Evolutionary conservation across 2,113 vertebrate species (phyloP), one percentile per base, ranked within the genome.

Genomic region (Octodon degus): DNA sequence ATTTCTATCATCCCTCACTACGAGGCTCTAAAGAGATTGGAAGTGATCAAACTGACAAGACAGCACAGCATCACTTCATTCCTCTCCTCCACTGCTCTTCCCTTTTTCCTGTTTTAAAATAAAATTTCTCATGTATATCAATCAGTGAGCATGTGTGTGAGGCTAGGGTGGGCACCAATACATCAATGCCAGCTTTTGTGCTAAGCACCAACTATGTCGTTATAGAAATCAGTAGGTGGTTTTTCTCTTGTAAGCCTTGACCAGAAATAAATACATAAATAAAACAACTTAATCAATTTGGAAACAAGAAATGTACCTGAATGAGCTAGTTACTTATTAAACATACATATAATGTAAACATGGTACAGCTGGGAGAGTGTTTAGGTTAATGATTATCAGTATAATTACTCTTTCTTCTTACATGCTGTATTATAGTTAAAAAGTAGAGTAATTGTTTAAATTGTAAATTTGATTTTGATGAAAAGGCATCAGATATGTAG

Each of bases 401-500:
- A 50, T 32, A 81, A 67, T 79, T 40, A 34, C 24, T 92, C 89
- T 67, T n/a, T 14, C 50, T 90, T 90, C 6, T 76, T 81, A 55
- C 2, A 50, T n/a, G 22, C 9, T 5, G 24, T 34, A 50, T 70
- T 50, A 24, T 17, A 85, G 22, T 37, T 63, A 34, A 90, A 83
- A 25, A 34, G 50, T 62, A 92, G 16, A 80, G 32, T 72, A 85
- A 53, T 80, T 85, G 0, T 77, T 94, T 50, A 88, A 50, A 85
- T 30, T 76, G 1, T n/a, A 37, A 63, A 58, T 50, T 79, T 84
- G 2, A 34, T 80, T 83, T 89, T 89, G 5, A 72, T 81, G 40
- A 67, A 85, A 89, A 80, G 65, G 20, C 22, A 40, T 43, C 17
- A 89, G 50, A 32, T 50, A 9, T 27, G 58, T 63, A 58, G 27